phyloP scores from a whole-genome alignment of 1,140 invertebrate species.

The Bombus balteatus region DNA sequence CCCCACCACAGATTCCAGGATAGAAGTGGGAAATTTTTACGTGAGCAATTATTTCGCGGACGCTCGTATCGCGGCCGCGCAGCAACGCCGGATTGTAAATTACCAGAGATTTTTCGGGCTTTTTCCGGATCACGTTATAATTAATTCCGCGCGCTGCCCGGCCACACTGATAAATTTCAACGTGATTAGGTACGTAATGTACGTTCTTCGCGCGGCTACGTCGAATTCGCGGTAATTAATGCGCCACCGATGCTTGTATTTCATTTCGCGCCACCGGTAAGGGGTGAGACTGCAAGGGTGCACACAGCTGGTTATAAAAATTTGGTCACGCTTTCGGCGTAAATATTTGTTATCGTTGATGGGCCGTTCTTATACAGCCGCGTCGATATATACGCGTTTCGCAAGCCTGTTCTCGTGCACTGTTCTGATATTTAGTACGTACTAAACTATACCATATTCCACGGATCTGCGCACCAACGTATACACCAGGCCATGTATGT shows the following conservation, averaged over 20 bases:
- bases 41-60: slow-evolving; percentile 32
- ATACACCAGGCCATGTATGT: not conserved
- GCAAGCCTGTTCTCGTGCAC: not conserved
- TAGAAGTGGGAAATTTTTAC: slow-evolving; percentile 22
- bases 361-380: not conserved
- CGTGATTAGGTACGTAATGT: slow-evolving; percentile 20
- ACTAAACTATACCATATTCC: not conserved
- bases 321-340: not conserved
- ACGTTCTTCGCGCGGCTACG: not conserved
- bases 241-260: not conserved
- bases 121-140: slow-evolving; percentile 15
- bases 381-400: not conserved
- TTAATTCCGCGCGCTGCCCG: not conserved
- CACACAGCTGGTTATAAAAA: not conserved
- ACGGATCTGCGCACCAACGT: not conserved
- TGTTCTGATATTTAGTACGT: not conserved
- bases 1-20: not conserved
- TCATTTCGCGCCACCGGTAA: not conserved
- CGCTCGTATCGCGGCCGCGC: slow-evolving; percentile 26
- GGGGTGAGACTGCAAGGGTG: not conserved
- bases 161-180: slow-evolving; percentile 1
- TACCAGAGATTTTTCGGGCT: slow-evolving; percentile 18
- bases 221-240: slow-evolving; percentile 25
- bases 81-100: slow-evolving; percentile 19
- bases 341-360: slow-evolving; percentile 23